These are phyloP conservation scores for Trichomycterus rosablanca DNA, from an alignment of 2,113 vertebrate genomes.

Conservation along the genomic window DNA sequence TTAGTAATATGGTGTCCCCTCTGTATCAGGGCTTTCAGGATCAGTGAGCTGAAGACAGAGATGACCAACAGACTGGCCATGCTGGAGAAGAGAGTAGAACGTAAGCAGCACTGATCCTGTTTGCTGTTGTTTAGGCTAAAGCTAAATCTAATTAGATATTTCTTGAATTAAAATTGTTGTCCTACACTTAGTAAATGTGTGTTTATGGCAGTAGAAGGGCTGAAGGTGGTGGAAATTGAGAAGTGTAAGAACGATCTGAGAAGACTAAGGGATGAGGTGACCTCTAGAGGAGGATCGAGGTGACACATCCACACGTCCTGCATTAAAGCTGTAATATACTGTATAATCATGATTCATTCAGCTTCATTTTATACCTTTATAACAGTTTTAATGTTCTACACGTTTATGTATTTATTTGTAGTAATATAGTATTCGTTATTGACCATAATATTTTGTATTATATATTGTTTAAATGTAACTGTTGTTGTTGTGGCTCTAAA, in stretches of 20 bases:
- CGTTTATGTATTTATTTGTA: too few relatives aligned
- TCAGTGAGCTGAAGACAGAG: conserved; percentile 87
- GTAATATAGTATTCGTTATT: too few relatives aligned
- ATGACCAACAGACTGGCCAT: conserved; percentile 83
- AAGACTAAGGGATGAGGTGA: conserved; percentile 88
- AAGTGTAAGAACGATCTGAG: conserved; percentile 94
- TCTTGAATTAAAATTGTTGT: background rate
- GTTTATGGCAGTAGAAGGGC: conserved; percentile 82
- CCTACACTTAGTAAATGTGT: background rate
- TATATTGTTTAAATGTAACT: too few relatives aligned
- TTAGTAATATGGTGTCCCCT: background rate
- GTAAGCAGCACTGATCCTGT: conserved; percentile 71
- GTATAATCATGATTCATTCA: too few relatives aligned
- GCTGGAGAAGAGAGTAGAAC: conserved; percentile 88
- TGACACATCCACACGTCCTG: conserved; percentile 49
- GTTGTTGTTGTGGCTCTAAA: too few relatives aligned
- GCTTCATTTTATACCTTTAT: too few relatives aligned
- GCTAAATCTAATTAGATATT: background rate
- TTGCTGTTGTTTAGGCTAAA: background rate
- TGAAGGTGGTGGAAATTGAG: conserved; percentile 94
- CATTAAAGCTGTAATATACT: too few relatives aligned
- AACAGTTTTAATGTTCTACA: too few relatives aligned
- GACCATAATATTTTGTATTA: too few relatives aligned
- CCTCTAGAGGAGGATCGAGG: conserved; percentile 80
- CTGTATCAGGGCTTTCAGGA: conserved; percentile 78